Percentiles rank a stretch among this genome's conserved stretches.
Conservation (phyloP, 2,797 vertebrate species). For the Amphiprion clarkii region DNA sequence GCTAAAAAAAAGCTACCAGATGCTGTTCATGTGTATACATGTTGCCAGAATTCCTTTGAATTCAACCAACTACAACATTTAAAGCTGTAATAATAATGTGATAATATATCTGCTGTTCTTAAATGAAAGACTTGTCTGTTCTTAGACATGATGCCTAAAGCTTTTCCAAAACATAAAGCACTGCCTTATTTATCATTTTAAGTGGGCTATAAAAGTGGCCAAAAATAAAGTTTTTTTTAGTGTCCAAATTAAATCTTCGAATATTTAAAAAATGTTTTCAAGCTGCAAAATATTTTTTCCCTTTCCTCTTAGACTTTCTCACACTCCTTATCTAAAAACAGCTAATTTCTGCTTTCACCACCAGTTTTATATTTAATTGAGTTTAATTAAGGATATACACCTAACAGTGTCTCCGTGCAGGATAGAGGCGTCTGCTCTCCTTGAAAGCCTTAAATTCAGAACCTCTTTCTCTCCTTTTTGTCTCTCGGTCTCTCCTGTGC, state of each 20-base stretch:
- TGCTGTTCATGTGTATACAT: too few relatives aligned
- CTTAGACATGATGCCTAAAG: background rate
- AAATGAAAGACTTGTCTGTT: background rate
- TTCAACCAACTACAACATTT: background rate
- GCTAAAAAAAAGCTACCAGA: too few relatives aligned
- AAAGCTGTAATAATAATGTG: background rate
- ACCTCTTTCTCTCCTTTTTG: constrained; percentile 64
- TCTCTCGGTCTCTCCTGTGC: constrained; percentile 71
- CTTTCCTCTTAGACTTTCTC: background rate
- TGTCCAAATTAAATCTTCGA: background rate
- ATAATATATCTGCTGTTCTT: background rate
- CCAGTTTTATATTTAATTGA: constrained; percentile 36
- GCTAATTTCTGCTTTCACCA: constrained; percentile 6
- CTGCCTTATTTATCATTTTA: background rate
- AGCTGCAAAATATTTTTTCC: background rate
- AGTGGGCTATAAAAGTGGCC: background rate
- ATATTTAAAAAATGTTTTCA: background rate
- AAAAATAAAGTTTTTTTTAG: background rate
- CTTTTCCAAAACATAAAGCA: too few relatives aligned
- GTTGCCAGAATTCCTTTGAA: background rate
- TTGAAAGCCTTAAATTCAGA: constrained; percentile 66
- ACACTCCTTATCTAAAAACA: constrained; percentile 5
- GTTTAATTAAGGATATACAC: constrained; percentile 47
- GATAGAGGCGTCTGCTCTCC: constrained; percentile 38
- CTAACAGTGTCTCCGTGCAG: constrained; percentile 8